Base-by-base conservation (phyloP, 2,797 vertebrate genomes). In the Rhynchotus rufescens region DNA sequence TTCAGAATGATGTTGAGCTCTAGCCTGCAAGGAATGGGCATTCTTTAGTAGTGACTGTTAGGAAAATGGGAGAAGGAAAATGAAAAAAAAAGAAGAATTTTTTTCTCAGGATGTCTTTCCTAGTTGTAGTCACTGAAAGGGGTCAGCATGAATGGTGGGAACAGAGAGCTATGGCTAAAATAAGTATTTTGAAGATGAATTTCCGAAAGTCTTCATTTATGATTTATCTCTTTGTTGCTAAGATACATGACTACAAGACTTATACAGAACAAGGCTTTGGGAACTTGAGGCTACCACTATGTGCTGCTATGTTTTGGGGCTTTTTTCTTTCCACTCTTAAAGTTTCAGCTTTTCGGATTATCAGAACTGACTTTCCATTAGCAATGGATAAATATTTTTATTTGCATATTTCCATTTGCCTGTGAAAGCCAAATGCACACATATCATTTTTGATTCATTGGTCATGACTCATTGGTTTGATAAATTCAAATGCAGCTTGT, bases 211-310 rank as follows among this genome's bases (percentile, higher is more conserved):
- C 36, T 4, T 65, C 80, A 32, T n/a, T 59, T 84, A 62, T 72
- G 42, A 65, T 82, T 90, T 88, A 51, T 86, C 32, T 64, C 74
- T 62, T 34, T 83, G 22, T 93, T 89, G 67, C 76, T 87, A 62
- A 90, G 75, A 80, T 12, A 86, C 13, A 0, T 2, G 2, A 59
- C 25, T 65, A 14, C 36, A 64, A 84, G 16, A 10, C 32, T 84
- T 80, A 16, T 49, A 36, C 20, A 72, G 73, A 91, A 67, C 47
- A 49, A 23, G 47, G 47, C 54, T 82, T 84, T 28, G 45, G 64
- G 76, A 84, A 68, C 76, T 62, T 59, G n/a, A 72, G 20, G 15
- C 45, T 59, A 30, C 22, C 52, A 54, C 82, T 78, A 49, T 42
- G 1, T 72, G 22, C 12, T 49, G 47, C 47, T 49, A 12, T 49